Conservation (phyloP, 1,140 invertebrate genomes). For the Rhynchophorus ferrugineus region DNA sequence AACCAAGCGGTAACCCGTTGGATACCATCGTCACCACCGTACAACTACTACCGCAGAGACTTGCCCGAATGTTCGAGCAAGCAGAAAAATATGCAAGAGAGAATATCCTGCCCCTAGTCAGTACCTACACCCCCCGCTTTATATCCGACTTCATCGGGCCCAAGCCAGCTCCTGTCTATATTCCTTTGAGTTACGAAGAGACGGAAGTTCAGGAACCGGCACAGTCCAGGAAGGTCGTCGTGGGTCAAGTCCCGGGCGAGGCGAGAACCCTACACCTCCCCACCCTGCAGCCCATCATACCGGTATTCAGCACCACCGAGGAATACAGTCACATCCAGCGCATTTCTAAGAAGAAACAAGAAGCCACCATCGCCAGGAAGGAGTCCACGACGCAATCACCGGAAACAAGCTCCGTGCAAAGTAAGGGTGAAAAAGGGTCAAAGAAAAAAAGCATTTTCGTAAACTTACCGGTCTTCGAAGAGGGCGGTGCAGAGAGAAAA, state of each 20-base stretch:
- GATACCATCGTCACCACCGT: slow-evolving; percentile 54
- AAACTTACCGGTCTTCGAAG: slow-evolving; percentile 37
- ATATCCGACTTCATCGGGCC: slow-evolving; percentile 37
- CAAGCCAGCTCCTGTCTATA: slow-evolving; percentile 28
- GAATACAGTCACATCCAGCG: slow-evolving; percentile 34
- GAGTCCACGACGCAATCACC: not conserved
- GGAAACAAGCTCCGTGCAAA: not conserved
- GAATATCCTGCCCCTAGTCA: slow-evolving; percentile 64
- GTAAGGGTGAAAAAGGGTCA: not conserved
- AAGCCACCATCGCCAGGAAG: not conserved
- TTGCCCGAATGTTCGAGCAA: slow-evolving; percentile 69
- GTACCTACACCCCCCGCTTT: slow-evolving; percentile 64
- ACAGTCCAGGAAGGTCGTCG: slow-evolving; percentile 1
- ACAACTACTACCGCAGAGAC: slow-evolving; percentile 66
- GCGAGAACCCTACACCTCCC: not conserved
- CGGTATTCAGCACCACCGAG: slow-evolving; percentile 19
- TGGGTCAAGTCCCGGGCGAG: not conserved
- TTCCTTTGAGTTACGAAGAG: slow-evolving; percentile 34
- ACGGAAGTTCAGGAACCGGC: not conserved
- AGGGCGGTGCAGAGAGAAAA: slow-evolving; percentile 27
- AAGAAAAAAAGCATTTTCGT: slow-evolving; percentile 33
- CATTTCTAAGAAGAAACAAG: slow-evolving; percentile 25
- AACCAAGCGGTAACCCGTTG: slow-evolving; percentile 21
- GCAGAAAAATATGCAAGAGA: slow-evolving; percentile 72
- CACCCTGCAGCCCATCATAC: not conserved